Evolutionary conservation across 2,113 vertebrate genomes (phyloP), one percentile per base, ranked within the genome.

Genomic region (Apteryx owenii): DNA sequence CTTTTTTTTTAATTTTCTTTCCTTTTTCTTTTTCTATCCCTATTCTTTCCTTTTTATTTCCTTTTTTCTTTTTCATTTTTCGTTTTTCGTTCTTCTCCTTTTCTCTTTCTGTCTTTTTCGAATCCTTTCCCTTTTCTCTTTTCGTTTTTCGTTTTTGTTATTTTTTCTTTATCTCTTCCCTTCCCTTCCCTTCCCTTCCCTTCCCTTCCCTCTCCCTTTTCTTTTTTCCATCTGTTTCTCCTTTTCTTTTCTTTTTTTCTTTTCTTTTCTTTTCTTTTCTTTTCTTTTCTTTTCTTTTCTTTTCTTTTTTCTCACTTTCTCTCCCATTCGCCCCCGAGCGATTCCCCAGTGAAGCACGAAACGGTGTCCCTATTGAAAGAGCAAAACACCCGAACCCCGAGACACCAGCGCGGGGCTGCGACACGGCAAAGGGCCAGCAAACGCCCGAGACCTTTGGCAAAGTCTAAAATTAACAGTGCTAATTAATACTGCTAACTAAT

Each of bases 221-320:
- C 54, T 64, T 6, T 36, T 60, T 72, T 29, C 12, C 31, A 18
- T 13, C 42, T 18, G 4, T 3, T 9, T 56, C 29, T 1, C 3
- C 19, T 14, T 1, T 5, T 1, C 5, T 9, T 12, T 5, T 16
- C 2, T 26, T 0, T 4, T 26, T 0, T 4, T 11, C 3, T 14
- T 38, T 8, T 5, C 5, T 18, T 8, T 14, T 9, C 14, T 17
- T 14, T 7, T 1, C 2, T 28, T 9, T 9, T 5, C 14, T 16
- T 44, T 22, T 17, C 8, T 12, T 10, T 40, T 5, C 3, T 7
- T 33, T 19, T 11, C 5, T 15, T 18, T 18, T 2, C 5, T 2
- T 36, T 10, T 9, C 2, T 38, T 46, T 62, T 16, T 5, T 6
- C 3, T 10, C 21, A 9, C 5, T 2, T 38, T 10, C 9, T 9